Evolutionary conservation across 2,888 invertebrate species (phyloP).

Genomic region (Ennomos quercinarius): DNA sequence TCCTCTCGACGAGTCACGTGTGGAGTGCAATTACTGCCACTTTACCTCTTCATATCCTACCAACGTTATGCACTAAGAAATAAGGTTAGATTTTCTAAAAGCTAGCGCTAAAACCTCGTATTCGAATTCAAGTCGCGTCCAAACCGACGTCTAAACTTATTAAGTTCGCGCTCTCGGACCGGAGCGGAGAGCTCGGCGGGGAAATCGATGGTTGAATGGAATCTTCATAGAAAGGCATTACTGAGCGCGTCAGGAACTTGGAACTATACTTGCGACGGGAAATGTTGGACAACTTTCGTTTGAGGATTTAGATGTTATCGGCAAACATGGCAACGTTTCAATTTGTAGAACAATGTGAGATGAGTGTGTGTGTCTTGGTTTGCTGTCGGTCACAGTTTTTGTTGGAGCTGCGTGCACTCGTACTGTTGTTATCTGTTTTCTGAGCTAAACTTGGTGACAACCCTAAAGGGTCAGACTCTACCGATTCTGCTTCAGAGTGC

Average conservation of each 20-base stretch:
- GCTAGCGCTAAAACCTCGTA: neutral
- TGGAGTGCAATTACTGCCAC: slow-evolving; percentile 13
- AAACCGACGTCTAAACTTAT: slow-evolving; percentile 59
- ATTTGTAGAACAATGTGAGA: too few relatives aligned
- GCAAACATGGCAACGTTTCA: neutral
- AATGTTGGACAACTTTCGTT: slow-evolving; percentile 3
- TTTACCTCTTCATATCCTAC: neutral
- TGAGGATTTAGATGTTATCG: slow-evolving; percentile 1
- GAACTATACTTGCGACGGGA: slow-evolving; percentile 1
- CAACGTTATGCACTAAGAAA: neutral
- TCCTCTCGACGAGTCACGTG: slow-evolving; percentile 21
- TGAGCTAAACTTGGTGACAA: too few relatives aligned
- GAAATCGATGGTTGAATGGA: slow-evolving; percentile 34
- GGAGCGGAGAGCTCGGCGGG: slow-evolving; percentile 4
- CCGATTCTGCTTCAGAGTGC: too few relatives aligned
- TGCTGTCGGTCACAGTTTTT: too few relatives aligned
- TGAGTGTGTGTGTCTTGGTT: too few relatives aligned
- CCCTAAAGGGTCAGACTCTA: too few relatives aligned
- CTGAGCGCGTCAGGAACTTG: slow-evolving; percentile 9
- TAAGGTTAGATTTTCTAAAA: slow-evolving; percentile 2
- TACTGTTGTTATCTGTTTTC: too few relatives aligned
- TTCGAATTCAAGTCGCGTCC: slow-evolving; percentile 52
- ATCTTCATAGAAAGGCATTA: slow-evolving; percentile 44
- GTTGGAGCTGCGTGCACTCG: too few relatives aligned
- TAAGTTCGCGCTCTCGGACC: slow-evolving; percentile 50